Evolutionary conservation across 1,140 invertebrate species (phyloP).

Genomic region (Meloidogyne exigua): DNA sequence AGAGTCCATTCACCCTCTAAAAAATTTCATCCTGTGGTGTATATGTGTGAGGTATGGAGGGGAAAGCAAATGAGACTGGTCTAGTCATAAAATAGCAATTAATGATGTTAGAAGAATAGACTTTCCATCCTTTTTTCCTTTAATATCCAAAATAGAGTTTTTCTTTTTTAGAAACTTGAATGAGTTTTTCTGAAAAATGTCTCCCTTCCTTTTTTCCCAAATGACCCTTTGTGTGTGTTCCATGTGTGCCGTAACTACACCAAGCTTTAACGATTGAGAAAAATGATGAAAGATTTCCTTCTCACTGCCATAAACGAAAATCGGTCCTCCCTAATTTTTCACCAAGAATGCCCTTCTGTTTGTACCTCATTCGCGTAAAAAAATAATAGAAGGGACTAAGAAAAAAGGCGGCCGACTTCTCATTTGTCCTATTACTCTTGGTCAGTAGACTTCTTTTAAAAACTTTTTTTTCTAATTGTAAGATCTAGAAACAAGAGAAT

Average conservation of each 20-base stretch:
- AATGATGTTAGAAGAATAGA: background rate
- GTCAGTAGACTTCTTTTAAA: background rate
- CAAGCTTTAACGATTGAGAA: slow-evolving; percentile 3
- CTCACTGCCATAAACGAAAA: background rate
- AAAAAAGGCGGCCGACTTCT: background rate
- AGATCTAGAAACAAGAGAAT: background rate
- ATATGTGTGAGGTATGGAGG: background rate
- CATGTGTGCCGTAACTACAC: background rate
- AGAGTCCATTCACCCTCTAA: background rate
- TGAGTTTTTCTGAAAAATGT: background rate
- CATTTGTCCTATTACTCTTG: background rate
- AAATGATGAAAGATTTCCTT: background rate
- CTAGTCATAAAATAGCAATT: background rate
- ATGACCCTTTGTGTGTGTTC: slow-evolving; percentile 4
- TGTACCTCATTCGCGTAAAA: background rate
- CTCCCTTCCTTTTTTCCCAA: background rate
- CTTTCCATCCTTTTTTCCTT: background rate
- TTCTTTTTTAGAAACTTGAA: background rate
- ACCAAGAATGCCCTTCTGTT: background rate
- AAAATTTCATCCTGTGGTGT: background rate
- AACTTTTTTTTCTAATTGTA: too few relatives aligned
- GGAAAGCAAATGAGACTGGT: background rate
- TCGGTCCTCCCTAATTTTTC: background rate
- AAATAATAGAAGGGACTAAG: background rate
- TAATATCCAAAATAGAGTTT: background rate